Base-by-base conservation (phyloP, 1,140 invertebrate genomes). In the Stegodyphus dumicola region DNA sequence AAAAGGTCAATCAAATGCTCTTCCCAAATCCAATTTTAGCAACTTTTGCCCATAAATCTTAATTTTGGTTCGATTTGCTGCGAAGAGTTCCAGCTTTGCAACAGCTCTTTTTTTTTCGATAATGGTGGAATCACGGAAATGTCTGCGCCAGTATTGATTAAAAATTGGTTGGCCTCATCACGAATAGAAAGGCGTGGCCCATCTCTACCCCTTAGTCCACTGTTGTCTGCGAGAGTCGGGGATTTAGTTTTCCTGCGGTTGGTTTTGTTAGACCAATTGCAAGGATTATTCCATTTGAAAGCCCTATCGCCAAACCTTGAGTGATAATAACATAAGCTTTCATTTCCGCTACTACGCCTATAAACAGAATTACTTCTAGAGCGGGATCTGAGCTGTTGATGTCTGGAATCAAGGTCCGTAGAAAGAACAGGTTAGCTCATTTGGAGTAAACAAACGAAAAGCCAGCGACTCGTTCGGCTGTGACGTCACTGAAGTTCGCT, bases 21-120 rank as follows among this genome's bases (percentile, higher is more conserved):
- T 64, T 65, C 73, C 73, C 3, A 87, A 49, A 56, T 87, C 60
- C 2, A 87, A 9, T 51, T 15, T 71, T 52, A 86, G 53, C n/a
- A 73, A 17, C 9, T 74, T 7, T 52, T 60, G 74, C 5, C 86
- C 86, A 54, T 86, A 87, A 33, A 76, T 87, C 60, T 79, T 73
- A 53, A 87, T 87, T 53, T 73, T 52, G 7, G 60, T 78, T 64
- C 33, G 17, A 65, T 87, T 87, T 54, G 86, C 86, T 1, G 85
- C 86, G 9, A 53, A 86, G 7, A 87, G 71, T 74, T 87, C 0
- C 7, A 66, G 13, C 53, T 74, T 77, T 15, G 33, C 3, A 33
- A 33, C 33, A 33, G 33, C 33, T 33, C 33, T 67, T 67, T 64
- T 77, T 64, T 64, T 60, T 60, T 49, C 10, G 74, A n/a, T 64